Evolutionary conservation across 2,888 invertebrate species (phyloP), one percentile per base, ranked within the genome.

Genomic region (Eristalinus sepulchralis): DNA sequence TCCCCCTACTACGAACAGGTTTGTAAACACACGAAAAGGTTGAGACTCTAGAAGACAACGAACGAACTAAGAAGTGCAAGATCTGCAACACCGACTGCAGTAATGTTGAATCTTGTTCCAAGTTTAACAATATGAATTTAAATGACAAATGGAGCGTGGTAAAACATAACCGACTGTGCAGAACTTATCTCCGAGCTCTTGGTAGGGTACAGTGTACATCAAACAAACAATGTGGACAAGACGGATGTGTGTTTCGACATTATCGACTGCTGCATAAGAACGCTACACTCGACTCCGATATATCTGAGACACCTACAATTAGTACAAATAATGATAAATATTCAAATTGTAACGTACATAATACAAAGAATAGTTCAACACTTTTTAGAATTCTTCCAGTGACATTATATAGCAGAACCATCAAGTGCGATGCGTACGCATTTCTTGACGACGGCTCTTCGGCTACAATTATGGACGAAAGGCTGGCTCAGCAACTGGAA

Each of bases 361-460:
- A 36, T 73, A 6, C 66, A 2, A 36, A 67, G 31, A 34, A 79
- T 27, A 47, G 20, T 17, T 55, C 33, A 17, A 55, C 71, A 17
- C 59, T 81, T 11, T 87, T 87, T 60, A 66, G 76, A 10, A 85
- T 87, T 60, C 20, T 88, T 10, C 88, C 88, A 1, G 81, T 88
- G 3, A 68, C 78, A 0, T 66, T 87, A 57, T 75, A 88, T 17
- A 79, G 77, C 10, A 76, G n/a, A 6, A 67, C 53, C 5, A 82
- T 24, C 5, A 27, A 63, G 59, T 9, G 88, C 36, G 34, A 88
- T 47, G 88, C 84, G 11, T 88, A 68, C 27, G 88, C 84, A 3
- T 86, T 88, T 67, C 70, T 88, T 62, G 82, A 83, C 67, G 88
- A 88, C 1, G 82, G 86, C 36, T 88, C 88, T 2, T 88, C 86